A percentile compares a stretch with the other conserved stretches of the same genome.
These are phyloP conservation scores for Drosophila lini DNA, from an alignment of 1,140 invertebrate genomes.

Conservation along the genomic window DNA sequence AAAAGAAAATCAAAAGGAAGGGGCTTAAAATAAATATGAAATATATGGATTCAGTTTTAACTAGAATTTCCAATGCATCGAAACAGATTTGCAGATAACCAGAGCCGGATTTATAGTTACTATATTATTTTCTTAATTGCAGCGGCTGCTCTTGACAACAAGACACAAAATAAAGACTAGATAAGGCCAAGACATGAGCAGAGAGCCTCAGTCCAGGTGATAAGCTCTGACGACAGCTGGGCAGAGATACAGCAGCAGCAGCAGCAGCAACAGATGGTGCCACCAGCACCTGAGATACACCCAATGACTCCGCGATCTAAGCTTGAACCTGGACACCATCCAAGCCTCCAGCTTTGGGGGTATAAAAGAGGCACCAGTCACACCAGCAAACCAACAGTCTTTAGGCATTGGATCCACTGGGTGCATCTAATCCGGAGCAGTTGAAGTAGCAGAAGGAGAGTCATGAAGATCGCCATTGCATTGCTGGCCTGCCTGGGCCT, in stretches of 20 bases:
- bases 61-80: constrained; percentile 14
- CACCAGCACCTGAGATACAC: constrained; percentile 44
- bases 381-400: constrained; percentile 68
- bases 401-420: constrained; percentile 75
- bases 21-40: background rate
- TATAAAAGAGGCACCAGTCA: constrained; percentile 51
- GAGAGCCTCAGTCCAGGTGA: constrained; percentile 8
- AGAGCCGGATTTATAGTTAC: constrained; percentile 31
- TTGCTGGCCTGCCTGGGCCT: constrained; percentile 74
- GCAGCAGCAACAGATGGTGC: constrained; percentile 37
- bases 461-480: constrained; percentile 72
- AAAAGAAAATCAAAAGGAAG: background rate
- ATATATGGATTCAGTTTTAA: background rate
- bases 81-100: background rate
- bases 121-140: constrained; percentile 14
- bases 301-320: constrained; percentile 12
- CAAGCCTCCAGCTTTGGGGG: background rate
- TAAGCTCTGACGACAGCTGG: constrained; percentile 48
- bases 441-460: constrained; percentile 39
- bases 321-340: background rate
- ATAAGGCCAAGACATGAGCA: background rate
- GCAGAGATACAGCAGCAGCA: constrained; percentile 19
- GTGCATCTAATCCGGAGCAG: constrained; percentile 75
- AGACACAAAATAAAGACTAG: background rate
- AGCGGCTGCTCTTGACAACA: constrained; percentile 39